phyloP scores from a whole-genome alignment of 2,113 vertebrate genomes.

The Spheniscus mendiculus region DNA sequence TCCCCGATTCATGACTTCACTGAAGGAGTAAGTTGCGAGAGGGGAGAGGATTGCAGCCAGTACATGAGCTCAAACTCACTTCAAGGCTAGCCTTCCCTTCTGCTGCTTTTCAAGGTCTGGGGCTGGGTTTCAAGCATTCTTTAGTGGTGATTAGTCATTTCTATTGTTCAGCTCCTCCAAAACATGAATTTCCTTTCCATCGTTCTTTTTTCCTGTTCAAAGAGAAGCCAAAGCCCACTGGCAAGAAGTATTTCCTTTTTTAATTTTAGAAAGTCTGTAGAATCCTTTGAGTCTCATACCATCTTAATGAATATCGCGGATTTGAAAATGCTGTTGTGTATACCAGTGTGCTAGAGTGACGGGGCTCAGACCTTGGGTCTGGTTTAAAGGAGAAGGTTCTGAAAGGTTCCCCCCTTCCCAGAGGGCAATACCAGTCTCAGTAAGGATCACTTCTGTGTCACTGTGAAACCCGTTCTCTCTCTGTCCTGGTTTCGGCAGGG shows the following conservation, averaged over 20 bases:
- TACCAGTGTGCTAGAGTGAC: background rate
- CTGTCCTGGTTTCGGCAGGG: too few relatives aligned
- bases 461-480: background rate
- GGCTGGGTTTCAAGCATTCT: conserved; percentile 57
- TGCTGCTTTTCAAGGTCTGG: conserved; percentile 54
- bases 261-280: conserved; percentile 10
- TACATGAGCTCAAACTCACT: conserved; percentile 6
- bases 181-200: conserved; percentile 65
- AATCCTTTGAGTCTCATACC: conserved; percentile 8
- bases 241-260: conserved; percentile 44
- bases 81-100: conserved; percentile 28
- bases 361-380: background rate
- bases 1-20: background rate
- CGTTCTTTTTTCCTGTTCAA: conserved; percentile 54
- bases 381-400: background rate
- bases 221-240: conserved; percentile 44
- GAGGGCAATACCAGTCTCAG: background rate
- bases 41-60: background rate
- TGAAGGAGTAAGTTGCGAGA: background rate
- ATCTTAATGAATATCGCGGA: conserved; percentile 21
- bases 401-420: background rate
- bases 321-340: background rate
- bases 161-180: conserved; percentile 64
- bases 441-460: background rate
- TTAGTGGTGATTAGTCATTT: conserved; percentile 61